Conservation (phyloP, 2,888 invertebrate species). For the Tanaodytes sp. region DNA sequence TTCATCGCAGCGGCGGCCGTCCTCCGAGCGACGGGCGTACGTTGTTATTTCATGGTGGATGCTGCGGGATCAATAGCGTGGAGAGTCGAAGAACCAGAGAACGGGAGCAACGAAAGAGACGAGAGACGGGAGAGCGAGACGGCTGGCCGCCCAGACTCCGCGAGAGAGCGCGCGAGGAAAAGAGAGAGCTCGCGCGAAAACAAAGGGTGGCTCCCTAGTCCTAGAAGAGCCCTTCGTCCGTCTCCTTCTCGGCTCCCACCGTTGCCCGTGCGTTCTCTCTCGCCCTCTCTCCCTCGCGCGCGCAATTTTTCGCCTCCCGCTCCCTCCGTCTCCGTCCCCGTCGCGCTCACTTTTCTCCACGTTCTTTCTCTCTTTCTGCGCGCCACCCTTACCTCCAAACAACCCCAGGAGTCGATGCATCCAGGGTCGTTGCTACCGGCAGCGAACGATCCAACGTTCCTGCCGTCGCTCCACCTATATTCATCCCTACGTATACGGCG, state of each 20-base stretch:
- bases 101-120: conserved; percentile 57
- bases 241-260: conserved; percentile 21
- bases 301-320: conserved; percentile 31
- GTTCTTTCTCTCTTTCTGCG: conserved; percentile 54
- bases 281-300: conserved; percentile 14
- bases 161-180: conserved; percentile 53
- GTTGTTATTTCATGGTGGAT: conserved; percentile 73
- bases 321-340: too few species aligned
- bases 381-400: conserved; percentile 66
- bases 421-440: conserved; percentile 73
- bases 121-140: conserved; percentile 53
- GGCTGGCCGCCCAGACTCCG: conserved; percentile 42
- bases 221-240: conserved; percentile 57
- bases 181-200: conserved; percentile 58
- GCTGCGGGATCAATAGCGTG: conserved; percentile 73
- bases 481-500: too few species aligned
- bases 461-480: conserved; percentile 56
- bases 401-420: conserved; percentile 73
- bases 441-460: conserved; percentile 69
- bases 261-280: conserved; percentile 20
- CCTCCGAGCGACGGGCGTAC: conserved; percentile 62
- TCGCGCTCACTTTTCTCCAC: conserved; percentile 45
- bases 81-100: conserved; percentile 67
- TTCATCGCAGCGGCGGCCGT: conserved; percentile 49
- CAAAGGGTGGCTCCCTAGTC: conserved; percentile 65